phyloP scores from a whole-genome alignment of 2,797 vertebrate species.

The Thripadectes ignobilis region DNA sequence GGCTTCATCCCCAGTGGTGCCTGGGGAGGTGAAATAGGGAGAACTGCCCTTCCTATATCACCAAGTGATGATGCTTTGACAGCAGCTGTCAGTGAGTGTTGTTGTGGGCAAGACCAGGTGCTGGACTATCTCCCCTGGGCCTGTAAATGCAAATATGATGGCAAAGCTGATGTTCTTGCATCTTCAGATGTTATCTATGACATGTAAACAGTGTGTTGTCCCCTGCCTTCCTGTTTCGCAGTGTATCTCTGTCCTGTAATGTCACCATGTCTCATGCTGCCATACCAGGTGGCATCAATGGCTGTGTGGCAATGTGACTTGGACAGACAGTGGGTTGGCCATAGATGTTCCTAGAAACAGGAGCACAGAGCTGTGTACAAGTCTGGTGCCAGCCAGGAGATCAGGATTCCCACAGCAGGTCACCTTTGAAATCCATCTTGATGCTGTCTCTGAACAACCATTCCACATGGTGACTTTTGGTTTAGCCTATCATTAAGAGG shows the following conservation, averaged over 20 bases:
- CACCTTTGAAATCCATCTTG: background rate
- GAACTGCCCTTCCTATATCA: background rate
- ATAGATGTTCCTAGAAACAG: background rate
- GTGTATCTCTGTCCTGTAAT: background rate
- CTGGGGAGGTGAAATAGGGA: background rate
- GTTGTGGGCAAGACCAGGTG: background rate
- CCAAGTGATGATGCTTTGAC: background rate
- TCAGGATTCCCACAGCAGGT: background rate
- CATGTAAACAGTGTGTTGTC: background rate
- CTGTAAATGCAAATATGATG: background rate
- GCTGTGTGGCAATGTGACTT: background rate
- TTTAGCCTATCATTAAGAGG: background rate
- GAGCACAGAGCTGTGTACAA: background rate
- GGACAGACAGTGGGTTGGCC: background rate
- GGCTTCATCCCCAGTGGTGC: too few species aligned
- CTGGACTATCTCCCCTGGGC: background rate
- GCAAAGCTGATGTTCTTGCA: background rate
- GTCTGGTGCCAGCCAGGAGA: background rate
- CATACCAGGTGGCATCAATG: rapidly evolving
- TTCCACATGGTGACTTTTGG: rapidly evolving
- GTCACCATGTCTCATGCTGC: background rate
- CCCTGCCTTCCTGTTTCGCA: background rate
- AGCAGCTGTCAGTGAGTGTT: background rate
- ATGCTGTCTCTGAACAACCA: background rate
- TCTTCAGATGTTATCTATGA: background rate